Evolutionary conservation across 2,113 vertebrate species (phyloP).

Genomic region (Corynorhinus townsendii): DNA sequence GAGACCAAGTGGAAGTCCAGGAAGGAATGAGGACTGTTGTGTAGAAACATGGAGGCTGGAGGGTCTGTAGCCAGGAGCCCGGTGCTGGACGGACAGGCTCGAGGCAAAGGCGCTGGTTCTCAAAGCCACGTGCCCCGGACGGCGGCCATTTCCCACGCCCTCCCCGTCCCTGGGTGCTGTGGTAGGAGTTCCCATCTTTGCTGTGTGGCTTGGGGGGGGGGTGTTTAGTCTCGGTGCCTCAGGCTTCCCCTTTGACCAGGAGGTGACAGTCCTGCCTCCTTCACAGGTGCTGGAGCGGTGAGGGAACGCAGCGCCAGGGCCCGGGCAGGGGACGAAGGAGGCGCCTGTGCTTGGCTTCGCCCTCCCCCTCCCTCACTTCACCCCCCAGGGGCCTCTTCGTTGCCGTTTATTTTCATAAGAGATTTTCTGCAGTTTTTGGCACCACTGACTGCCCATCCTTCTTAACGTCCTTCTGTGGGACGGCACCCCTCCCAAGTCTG

Average conservation of each 20-base stretch:
- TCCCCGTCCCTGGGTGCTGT: not conserved
- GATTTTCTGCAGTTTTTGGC: not conserved
- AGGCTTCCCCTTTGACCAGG: not conserved
- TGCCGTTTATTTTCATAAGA: not conserved
- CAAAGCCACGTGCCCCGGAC: not conserved
- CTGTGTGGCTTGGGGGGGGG: not conserved
- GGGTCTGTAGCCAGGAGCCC: not conserved
- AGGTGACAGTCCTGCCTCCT: not conserved
- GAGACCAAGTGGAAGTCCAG: not conserved
- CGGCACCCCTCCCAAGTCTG: not conserved
- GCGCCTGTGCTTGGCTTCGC: not conserved
- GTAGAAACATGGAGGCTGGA: not conserved
- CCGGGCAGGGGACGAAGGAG: conserved; percentile 9
- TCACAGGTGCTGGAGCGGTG: not conserved
- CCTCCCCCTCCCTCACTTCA: not conserved
- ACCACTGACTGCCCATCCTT: not conserved
- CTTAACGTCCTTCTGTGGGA: too few relatives aligned
- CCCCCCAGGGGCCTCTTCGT: not conserved
- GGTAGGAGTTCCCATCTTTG: not conserved
- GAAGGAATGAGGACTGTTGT: not conserved
- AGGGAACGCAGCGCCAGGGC: not conserved
- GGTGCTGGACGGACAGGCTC: not conserved
- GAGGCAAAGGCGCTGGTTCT: not conserved
- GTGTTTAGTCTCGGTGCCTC: not conserved
- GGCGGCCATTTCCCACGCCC: not conserved